A percentile compares a stretch with the other conserved stretches of the same genome.
Evolutionary conservation across 2,113 vertebrate genomes (phyloP).

Genomic region (Cairina moschata): DNA sequence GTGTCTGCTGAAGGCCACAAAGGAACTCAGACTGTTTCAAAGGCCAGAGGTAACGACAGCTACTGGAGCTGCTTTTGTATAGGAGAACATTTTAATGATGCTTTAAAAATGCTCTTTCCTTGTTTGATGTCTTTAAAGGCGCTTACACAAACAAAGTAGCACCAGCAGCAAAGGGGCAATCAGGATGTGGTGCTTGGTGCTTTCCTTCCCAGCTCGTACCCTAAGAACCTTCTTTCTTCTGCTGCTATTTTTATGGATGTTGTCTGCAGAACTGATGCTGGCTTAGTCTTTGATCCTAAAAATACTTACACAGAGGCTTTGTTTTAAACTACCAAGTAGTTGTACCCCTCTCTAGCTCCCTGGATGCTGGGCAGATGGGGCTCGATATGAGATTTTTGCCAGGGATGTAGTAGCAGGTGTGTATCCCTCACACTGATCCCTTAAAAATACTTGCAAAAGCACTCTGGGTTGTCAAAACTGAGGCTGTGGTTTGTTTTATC

Average conservation of each 20-base stretch:
- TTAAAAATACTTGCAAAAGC: neutral
- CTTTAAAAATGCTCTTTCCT: neutral
- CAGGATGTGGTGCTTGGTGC: neutral
- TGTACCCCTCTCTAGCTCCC: neutral
- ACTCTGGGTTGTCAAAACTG: neutral
- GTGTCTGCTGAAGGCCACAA: neutral
- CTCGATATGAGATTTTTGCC: neutral
- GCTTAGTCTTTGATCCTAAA: neutral
- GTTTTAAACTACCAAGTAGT: neutral
- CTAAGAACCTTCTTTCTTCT: neutral
- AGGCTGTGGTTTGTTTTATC: neutral
- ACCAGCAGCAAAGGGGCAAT: neutral
- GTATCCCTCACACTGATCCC: neutral
- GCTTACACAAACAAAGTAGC: neutral
- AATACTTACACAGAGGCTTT: neutral
- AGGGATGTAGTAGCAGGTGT: rapidly evolving
- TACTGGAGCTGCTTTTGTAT: neutral
- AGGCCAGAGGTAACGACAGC: neutral
- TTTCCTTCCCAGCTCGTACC: neutral
- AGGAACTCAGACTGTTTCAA: neutral
- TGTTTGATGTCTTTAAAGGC: neutral
- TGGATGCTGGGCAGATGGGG: neutral
- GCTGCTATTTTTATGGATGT: neutral
- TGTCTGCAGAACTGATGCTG: neutral
- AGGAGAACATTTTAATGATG: neutral